Base-by-base conservation (phyloP, 2,797 vertebrate genomes). In the Tapirus indicus region DNA sequence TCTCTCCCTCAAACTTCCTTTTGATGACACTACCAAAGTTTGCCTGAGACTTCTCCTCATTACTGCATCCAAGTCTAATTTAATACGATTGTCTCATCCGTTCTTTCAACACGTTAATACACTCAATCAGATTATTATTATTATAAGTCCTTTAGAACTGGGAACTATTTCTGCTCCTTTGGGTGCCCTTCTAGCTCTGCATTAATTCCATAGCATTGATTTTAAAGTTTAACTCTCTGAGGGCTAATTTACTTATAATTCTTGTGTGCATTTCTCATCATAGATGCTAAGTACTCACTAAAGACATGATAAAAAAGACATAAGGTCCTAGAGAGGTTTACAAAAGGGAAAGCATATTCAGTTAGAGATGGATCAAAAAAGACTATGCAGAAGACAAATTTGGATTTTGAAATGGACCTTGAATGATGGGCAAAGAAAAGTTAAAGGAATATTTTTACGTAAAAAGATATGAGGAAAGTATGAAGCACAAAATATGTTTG, bases 151-250 rank as follows among this genome's bases (percentile, higher is more conserved):
- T 86, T 56, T n/a, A 71, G n/a, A 56, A 64, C 17, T 62, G 27
- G 60, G 25, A 96, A 89, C n/a, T 7, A 66, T 71, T 87, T 90
- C 49, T 88, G 62, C 35, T 94, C 69, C 60, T 97, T 78, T 78
- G n/a, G 20, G 35, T 56, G 27, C 38, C 44, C 49, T 95, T 87
- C 66, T 74, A 27, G 23, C 58, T 92, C 23, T 75, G 11, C 11
- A 66, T 21, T 88, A 35, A 85, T 71, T 83, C 75, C 18, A 92
- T 87, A 69, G 21, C 29, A 79, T 29, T 84, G 64, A 62, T 94
- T 92, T 92, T 87, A 90, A 90, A 91, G 29, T 68, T 78, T 92
- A 92, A 83, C n/a, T 64, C 60, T 78, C 69, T 69, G 79, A 87
- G 44, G 27, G 47, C n/a, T 74, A 75, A 78, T 88, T 95, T 92